Evolutionary conservation across 2,888 invertebrate genomes (phyloP).

Genomic region (Tridacna gigas): DNA sequence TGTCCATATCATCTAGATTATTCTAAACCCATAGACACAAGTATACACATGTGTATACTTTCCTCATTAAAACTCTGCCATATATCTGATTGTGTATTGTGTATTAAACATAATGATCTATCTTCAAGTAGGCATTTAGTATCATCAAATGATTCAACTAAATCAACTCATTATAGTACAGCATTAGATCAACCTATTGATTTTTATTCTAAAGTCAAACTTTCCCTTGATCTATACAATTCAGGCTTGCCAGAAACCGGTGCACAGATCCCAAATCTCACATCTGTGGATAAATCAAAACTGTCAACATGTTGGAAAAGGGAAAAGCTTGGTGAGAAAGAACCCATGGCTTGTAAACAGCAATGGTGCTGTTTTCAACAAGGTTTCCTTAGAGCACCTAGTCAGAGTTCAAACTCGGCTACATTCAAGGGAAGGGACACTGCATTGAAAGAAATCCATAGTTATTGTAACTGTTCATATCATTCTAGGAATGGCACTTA

Average conservation of each 20-base stretch:
- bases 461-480: background rate
- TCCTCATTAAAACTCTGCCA: background rate
- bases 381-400: background rate
- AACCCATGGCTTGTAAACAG: background rate
- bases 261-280: background rate
- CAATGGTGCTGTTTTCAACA: background rate
- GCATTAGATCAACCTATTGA: background rate
- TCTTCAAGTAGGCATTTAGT: background rate
- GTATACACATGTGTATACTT: background rate
- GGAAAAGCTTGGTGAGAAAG: background rate
- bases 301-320: background rate
- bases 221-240: background rate
- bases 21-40: background rate
- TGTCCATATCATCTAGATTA: background rate
- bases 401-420: background rate
- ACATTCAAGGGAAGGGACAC: background rate
- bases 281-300: background rate
- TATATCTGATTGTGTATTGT: background rate
- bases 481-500: background rate
- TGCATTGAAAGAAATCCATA: constrained; percentile 1
- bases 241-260: background rate
- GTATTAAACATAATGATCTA: background rate
- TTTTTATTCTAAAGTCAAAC: background rate
- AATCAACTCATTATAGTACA: background rate
- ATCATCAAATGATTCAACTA: background rate